Evolutionary conservation across 2,113 vertebrate species (phyloP).

Genomic region (Enhydra lutris): DNA sequence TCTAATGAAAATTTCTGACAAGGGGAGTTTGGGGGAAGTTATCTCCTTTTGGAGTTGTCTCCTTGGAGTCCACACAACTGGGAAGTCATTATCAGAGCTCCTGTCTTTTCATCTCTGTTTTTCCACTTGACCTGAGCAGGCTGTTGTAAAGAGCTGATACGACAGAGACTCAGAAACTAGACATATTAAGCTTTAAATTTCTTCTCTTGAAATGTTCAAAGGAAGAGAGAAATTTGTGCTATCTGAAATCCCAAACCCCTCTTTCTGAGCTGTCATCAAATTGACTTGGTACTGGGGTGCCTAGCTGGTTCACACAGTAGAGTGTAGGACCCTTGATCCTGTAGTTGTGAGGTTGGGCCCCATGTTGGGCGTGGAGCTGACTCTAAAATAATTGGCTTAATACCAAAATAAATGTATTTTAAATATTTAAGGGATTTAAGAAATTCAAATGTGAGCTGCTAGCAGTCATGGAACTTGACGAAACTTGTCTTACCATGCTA

Average conservation of each 20-base stretch:
- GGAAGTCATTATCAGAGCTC: background rate
- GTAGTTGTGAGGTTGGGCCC: background rate
- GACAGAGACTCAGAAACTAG: background rate
- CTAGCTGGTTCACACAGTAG: background rate
- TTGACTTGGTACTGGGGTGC: background rate
- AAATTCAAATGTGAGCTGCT: slow-evolving; percentile 53
- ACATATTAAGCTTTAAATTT: background rate
- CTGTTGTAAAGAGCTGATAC: background rate
- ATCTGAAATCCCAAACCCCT: background rate
- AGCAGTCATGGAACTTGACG: slow-evolving; percentile 43
- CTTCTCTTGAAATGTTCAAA: background rate
- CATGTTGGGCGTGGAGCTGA: background rate
- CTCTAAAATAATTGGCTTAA: background rate
- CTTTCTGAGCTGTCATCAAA: slow-evolving; percentile 24
- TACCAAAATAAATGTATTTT: slow-evolving; percentile 34
- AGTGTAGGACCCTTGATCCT: background rate
- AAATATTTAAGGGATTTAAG: slow-evolving; percentile 57
- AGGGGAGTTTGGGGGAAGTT: background rate
- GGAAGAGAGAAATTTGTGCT: background rate
- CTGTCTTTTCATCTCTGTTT: background rate
- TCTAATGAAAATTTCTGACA: background rate
- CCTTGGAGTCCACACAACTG: background rate
- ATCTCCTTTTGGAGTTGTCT: background rate
- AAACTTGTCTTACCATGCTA: slow-evolving; percentile 57
- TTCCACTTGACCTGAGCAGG: background rate